Evolutionary conservation across 2,113 vertebrate genomes (phyloP).

Genomic region (Elanoides forficatus): DNA sequence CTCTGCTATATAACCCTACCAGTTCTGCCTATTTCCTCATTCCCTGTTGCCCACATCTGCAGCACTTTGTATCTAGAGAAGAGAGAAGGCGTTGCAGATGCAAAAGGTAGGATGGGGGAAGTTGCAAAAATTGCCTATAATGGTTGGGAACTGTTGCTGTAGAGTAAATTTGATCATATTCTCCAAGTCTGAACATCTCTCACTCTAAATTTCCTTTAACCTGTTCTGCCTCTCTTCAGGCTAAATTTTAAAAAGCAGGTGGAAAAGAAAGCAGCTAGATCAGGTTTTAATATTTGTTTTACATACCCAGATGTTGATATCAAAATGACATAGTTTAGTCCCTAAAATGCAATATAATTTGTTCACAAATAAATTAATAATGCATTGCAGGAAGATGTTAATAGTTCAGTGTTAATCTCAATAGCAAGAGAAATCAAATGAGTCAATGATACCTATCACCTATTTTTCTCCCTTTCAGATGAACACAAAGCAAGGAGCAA

Average conservation of each 20-base stretch:
- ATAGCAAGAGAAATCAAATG: background rate
- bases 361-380: background rate
- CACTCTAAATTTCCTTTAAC: background rate
- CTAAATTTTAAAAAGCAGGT: background rate
- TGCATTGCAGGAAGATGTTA: background rate
- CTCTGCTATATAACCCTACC: background rate
- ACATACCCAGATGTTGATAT: background rate
- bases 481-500: background rate
- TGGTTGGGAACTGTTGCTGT: background rate
- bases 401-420: background rate
- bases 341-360: background rate
- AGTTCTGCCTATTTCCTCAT: background rate
- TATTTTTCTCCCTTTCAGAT: background rate
- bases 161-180: background rate
- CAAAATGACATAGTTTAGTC: background rate
- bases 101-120: background rate
- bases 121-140: background rate
- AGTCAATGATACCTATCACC: background rate
- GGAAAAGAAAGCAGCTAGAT: background rate
- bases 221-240: background rate
- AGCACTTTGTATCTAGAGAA: background rate
- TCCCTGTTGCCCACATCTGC: background rate
- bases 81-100: background rate
- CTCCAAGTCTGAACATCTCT: background rate
- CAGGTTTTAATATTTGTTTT: background rate